phyloP scores from a whole-genome alignment of 2,888 invertebrate species.

The Agrenia bidenticulata region DNA sequence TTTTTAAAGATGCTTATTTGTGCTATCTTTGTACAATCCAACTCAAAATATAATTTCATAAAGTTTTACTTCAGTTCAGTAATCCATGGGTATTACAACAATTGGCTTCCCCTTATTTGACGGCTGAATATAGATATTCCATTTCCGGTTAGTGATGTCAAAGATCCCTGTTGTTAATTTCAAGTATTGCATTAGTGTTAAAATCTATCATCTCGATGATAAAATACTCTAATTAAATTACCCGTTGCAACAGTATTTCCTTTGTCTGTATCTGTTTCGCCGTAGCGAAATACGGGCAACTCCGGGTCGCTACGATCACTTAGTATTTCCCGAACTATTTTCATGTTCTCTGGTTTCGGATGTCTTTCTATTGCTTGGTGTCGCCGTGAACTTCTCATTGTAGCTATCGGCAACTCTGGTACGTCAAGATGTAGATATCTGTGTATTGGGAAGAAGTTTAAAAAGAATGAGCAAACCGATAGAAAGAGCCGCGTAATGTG shows the following conservation, averaged over 20 bases:
- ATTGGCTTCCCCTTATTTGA: slow-evolving; percentile 71
- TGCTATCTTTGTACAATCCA: no score
- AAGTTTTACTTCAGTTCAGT: slow-evolving; percentile 44
- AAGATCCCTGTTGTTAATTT: slow-evolving; percentile 66
- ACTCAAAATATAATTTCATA: no score
- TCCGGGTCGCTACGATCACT: slow-evolving; percentile 69
- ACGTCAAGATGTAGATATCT: slow-evolving; percentile 72
- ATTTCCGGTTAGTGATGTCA: slow-evolving; percentile 65
- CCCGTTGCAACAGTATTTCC: slow-evolving; percentile 24
- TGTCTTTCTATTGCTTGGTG: slow-evolving; percentile 65
- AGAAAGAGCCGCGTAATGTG: no score
- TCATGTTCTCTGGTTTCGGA: slow-evolving; percentile 62
- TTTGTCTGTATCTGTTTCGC: background rate
- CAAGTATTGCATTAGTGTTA: no score
- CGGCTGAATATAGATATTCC: slow-evolving; percentile 62
- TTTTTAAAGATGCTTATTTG: no score
- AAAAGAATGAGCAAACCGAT: no score
- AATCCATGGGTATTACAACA: slow-evolving; percentile 66
- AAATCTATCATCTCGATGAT: no score
- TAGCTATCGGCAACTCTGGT: slow-evolving; percentile 64
- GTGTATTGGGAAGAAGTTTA: no score
- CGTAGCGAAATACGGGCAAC: slow-evolving; percentile 67
- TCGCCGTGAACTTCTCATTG: slow-evolving; percentile 69
- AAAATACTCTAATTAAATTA: no score
- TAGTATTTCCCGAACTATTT: slow-evolving; percentile 68